phyloP scores from a whole-genome alignment of 2,797 vertebrate genomes.

The Urosaurus nigricauda region DNA sequence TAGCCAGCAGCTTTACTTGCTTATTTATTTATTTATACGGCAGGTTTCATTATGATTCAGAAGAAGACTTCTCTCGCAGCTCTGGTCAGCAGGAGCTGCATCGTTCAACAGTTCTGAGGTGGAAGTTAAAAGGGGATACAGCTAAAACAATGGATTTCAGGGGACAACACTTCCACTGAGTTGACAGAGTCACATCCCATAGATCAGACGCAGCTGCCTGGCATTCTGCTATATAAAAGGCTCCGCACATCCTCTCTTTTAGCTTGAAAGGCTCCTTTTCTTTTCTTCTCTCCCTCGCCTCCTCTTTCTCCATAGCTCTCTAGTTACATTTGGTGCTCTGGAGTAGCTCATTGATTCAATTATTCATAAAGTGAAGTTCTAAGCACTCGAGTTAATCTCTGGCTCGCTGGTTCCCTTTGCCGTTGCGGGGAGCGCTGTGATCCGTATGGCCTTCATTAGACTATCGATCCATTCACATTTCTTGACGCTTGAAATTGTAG shows the following conservation, averaged over 20 bases:
- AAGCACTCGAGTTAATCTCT: constrained; percentile 55
- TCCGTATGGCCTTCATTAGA: constrained; percentile 48
- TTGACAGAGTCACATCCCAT: not conserved
- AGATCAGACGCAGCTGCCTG: constrained; percentile 33
- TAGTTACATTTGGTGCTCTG: not conserved
- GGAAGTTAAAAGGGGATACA: constrained; percentile 31
- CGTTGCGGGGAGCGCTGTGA: constrained; percentile 7
- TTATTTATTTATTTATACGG: not conserved
- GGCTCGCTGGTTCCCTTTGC: constrained; percentile 33
- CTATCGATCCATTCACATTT: constrained; percentile 58
- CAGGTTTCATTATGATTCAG: constrained; percentile 6
- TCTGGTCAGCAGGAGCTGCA: not conserved
- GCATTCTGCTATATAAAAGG: not conserved
- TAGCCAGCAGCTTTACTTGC: not conserved
- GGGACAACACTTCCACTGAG: not conserved
- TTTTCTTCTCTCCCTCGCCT: not conserved
- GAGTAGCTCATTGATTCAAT: constrained; percentile 52
- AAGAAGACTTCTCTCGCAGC: constrained; percentile 10
- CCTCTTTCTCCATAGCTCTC: not conserved
- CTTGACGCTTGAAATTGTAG: not conserved
- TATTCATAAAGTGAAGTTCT: constrained; percentile 53
- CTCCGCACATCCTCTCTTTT: not conserved
- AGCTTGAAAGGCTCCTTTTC: not conserved
- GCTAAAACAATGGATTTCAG: constrained; percentile 27
- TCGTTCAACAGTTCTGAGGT: constrained; percentile 6